Percentiles rank a stretch among this genome's conserved stretches.
Conservation (phyloP, 2,113 vertebrate species). For the Corapipo altera region DNA sequence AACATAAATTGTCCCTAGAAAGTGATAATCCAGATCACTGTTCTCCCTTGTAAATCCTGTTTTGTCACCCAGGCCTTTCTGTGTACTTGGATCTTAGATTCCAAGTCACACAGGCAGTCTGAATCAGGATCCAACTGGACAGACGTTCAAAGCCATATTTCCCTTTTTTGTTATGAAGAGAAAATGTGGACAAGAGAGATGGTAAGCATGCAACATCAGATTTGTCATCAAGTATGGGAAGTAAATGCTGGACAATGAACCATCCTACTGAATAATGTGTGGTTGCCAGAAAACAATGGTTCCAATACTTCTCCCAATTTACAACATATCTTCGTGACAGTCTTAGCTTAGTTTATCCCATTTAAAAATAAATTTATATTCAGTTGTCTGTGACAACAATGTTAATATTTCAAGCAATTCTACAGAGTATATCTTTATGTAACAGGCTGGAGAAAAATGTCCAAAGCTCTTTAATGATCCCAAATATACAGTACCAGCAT, state of each 20-base stretch:
- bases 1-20: background rate
- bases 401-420: background rate
- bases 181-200: background rate
- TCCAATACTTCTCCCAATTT: background rate
- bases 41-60: background rate
- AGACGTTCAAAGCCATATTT: background rate
- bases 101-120: background rate
- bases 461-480: background rate
- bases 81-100: background rate
- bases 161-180: background rate
- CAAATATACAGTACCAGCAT: background rate
- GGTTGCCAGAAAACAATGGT: background rate
- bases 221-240: background rate
- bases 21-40: conserved; percentile 3
- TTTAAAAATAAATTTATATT: background rate
- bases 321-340: background rate
- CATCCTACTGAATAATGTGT: background rate
- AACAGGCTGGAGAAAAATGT: background rate
- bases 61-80: background rate
- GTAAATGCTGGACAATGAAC: background rate
- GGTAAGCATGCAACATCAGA: background rate
- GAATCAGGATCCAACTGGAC: background rate
- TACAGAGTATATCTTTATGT: background rate
- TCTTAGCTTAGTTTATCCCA: background rate
- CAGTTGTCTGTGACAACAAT: background rate